Evolutionary conservation across 2,888 invertebrate genomes (phyloP).

Genomic region (Tenodera sinensis): DNA sequence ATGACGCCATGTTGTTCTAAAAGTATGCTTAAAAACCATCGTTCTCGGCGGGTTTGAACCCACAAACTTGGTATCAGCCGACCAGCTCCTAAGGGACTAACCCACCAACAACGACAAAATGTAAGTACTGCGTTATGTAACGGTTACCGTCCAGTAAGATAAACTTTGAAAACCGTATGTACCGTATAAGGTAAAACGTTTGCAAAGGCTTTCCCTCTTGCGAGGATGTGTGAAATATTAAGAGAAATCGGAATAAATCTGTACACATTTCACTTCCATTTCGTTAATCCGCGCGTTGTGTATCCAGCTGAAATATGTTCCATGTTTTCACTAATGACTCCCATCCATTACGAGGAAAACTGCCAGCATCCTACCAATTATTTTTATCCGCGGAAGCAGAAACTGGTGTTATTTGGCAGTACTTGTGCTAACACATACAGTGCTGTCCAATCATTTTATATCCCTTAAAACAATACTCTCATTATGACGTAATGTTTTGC

Average conservation of each 20-base stretch:
- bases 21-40: too few species aligned
- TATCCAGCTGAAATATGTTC: background rate
- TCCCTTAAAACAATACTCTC: too few species aligned
- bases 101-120: too few species aligned
- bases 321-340: background rate
- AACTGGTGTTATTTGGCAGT: background rate
- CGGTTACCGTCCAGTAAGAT: too few species aligned
- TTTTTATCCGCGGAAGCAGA: background rate
- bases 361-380: background rate
- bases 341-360: background rate
- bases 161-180: too few species aligned
- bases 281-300: background rate
- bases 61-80: too few species aligned
- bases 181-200: too few species aligned
- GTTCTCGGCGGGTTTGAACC: too few species aligned
- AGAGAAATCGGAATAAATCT: background rate
- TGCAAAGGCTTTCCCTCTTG: background rate
- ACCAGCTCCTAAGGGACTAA: too few species aligned
- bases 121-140: too few species aligned
- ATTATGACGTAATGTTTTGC: too few species aligned
- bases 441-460: background rate
- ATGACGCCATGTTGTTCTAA: too few species aligned
- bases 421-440: background rate
- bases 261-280: background rate
- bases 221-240: background rate